A percentile compares a stretch with the other conserved stretches of the same genome.
Evolutionary conservation across 2,113 vertebrate genomes (phyloP).

Genomic region (Triplophysa tibetana): DNA sequence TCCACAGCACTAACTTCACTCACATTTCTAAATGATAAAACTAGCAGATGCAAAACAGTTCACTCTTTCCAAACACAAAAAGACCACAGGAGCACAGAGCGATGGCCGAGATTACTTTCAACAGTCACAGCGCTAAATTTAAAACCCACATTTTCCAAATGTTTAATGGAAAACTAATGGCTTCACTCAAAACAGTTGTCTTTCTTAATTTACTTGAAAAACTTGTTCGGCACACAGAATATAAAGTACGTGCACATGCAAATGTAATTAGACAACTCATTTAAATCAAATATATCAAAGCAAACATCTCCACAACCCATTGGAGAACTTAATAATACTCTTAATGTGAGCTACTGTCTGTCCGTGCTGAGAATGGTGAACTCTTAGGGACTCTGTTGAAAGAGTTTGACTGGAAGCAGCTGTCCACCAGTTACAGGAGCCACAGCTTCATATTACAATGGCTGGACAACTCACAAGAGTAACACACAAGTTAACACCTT

Average conservation of each 20-base stretch:
- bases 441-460: slow-evolving; percentile 60
- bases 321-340: not conserved
- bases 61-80: slow-evolving; percentile 1
- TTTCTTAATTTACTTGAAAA: slow-evolving; percentile 11
- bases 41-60: slow-evolving; percentile 15
- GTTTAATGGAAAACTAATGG: slow-evolving; percentile 15
- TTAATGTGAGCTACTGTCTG: slow-evolving; percentile 12
- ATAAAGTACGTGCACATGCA: not conserved
- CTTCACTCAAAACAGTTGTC: slow-evolving; percentile 2
- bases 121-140: not conserved
- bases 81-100: slow-evolving; percentile 10
- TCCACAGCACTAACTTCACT: not conserved
- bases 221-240: not conserved
- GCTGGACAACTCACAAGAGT: slow-evolving; percentile 66
- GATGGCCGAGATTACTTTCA: not conserved
- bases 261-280: not conserved
- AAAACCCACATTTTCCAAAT: slow-evolving; percentile 12
- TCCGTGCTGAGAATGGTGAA: not conserved
- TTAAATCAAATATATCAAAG: not conserved
- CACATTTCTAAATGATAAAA: not conserved
- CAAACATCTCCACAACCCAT: not conserved
- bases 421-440: slow-evolving; percentile 61
- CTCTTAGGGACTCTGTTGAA: slow-evolving; percentile 14
- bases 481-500: slow-evolving; percentile 22
- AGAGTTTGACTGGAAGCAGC: slow-evolving; percentile 39